Base-by-base conservation (phyloP, 2,797 vertebrate species). In the Enteromius fasciolatus region DNA sequence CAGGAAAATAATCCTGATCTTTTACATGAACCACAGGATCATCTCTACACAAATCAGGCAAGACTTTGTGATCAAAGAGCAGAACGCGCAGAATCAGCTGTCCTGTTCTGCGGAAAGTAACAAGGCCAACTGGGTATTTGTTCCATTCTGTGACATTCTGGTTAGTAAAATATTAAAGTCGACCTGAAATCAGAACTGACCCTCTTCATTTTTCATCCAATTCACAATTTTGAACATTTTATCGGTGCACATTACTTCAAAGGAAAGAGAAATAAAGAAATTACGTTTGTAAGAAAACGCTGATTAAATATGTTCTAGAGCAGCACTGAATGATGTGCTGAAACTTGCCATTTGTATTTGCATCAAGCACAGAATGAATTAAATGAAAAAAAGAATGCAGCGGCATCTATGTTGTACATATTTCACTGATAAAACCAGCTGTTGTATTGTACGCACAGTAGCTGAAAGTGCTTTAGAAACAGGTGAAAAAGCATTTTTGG, bases 21-120 rank as follows among this genome's bases (percentile, higher is more conserved):
- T 92, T 91, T 91, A 89, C 89, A 90, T 91, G 89, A 93, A 91
- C 91, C 90, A 89, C 92, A 87, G 92, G 92, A 94, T 94, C 92
- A 94, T 93, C 92, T 93, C 92, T 89, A 88, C 89, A 92, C 89
- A 92, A 92, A 94, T 95, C 93, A 95, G 92, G 91, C 91, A 84
- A 90, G 85, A 87, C 67, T 87, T 89, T 92, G 91, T 95, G 94
- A 94, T 95, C 92, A 95, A 94, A 94, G 92, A 87, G 86, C 90
- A 84, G 87, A 90, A 90, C 88, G 84, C 88, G 87, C 85, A 84
- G 87, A 68, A 85, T 87, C 87, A 87, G 84, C 86, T 85, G 87
- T 84, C 89, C 86, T 23, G 83, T 85, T 87, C 54, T 0, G 82
- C 5, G 78, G 82, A 91, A 90, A 90, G 70, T 90, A 92, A 92